phyloP scores from a whole-genome alignment of 1,140 invertebrate species.

The Drosophila ogumai region DNA sequence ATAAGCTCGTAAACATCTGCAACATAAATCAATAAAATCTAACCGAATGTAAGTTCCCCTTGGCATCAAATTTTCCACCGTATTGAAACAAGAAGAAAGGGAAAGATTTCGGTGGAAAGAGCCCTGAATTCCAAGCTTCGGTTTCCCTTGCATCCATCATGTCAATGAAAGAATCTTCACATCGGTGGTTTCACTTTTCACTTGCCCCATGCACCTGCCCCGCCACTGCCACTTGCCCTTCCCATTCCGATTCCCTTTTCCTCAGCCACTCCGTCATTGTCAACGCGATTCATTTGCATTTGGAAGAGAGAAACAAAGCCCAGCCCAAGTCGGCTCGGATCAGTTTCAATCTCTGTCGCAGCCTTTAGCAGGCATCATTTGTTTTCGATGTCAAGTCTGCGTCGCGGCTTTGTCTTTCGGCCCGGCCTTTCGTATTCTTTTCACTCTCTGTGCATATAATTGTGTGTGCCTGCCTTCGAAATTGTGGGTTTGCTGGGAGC shows the following conservation, averaged over 20 bases:
- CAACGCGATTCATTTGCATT: slow-evolving; percentile 69
- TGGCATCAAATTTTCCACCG: not conserved
- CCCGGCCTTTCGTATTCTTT: slow-evolving; percentile 74
- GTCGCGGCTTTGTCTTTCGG: slow-evolving; percentile 35
- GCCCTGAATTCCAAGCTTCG: slow-evolving; percentile 7
- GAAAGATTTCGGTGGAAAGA: slow-evolving; percentile 27
- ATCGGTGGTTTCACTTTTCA: slow-evolving; percentile 71
- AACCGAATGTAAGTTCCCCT: not conserved
- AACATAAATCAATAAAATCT: slow-evolving; percentile 3
- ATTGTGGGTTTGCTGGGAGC: slow-evolving; percentile 36
- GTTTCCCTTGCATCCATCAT: slow-evolving; percentile 36
- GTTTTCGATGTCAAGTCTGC: slow-evolving; percentile 79
- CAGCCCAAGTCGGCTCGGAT: slow-evolving; percentile 24
- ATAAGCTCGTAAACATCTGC: not conserved
- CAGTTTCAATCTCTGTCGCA: slow-evolving; percentile 44
- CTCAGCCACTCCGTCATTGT: slow-evolving; percentile 61
- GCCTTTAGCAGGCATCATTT: slow-evolving; percentile 71
- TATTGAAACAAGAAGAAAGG: slow-evolving; percentile 13
- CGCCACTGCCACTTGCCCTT: not conserved
- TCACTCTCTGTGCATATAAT: slow-evolving; percentile 58
- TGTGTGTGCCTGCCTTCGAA: slow-evolving; percentile 49
- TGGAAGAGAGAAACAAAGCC: slow-evolving; percentile 41
- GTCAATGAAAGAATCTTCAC: slow-evolving; percentile 51
- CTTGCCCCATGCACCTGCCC: slow-evolving; percentile 43
- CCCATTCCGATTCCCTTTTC: not conserved